A percentile compares a stretch with the other conserved stretches of the same genome.
Conservation (phyloP, 1,140 invertebrate genomes). For the Berghia stephanieae region DNA sequence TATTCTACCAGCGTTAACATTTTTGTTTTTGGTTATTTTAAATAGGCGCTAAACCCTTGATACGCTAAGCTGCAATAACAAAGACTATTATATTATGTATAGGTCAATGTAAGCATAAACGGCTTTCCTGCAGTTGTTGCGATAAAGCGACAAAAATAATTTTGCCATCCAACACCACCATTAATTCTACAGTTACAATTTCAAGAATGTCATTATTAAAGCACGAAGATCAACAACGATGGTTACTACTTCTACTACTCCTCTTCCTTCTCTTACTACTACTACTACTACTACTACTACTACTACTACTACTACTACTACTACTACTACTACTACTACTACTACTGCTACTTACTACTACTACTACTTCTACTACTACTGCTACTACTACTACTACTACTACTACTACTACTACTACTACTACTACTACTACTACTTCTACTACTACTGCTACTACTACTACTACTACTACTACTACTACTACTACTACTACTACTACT, state of each 20-base stretch:
- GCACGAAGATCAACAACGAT: background rate
- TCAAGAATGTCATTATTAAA: no score
- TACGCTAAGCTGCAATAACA: no score
- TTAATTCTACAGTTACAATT: no score
- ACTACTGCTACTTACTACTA: no score
- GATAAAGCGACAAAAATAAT: no score
- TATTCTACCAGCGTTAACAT: no score
- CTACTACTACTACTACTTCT: conserved; percentile 2
- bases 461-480: conserved; percentile 4
- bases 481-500: background rate
- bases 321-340: conserved; percentile 3
- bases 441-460: conserved; percentile 6
- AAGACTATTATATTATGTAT: no score
- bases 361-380: background rate
- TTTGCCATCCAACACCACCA: no score
- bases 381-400: background rate
- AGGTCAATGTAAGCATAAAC: no score
- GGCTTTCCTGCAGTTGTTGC: no score
- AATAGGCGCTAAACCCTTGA: no score
- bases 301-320: background rate
- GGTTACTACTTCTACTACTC: background rate
- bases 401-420: conserved; percentile 8
- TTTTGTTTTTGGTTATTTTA: no score
- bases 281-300: conserved; percentile 7
- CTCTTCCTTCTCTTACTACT: background rate